A percentile compares a stretch with the other conserved stretches of the same genome.
These are phyloP conservation scores for Chaetoderma sp. DNA, from an alignment of 2,888 invertebrate genomes.

Conservation along the genomic window DNA sequence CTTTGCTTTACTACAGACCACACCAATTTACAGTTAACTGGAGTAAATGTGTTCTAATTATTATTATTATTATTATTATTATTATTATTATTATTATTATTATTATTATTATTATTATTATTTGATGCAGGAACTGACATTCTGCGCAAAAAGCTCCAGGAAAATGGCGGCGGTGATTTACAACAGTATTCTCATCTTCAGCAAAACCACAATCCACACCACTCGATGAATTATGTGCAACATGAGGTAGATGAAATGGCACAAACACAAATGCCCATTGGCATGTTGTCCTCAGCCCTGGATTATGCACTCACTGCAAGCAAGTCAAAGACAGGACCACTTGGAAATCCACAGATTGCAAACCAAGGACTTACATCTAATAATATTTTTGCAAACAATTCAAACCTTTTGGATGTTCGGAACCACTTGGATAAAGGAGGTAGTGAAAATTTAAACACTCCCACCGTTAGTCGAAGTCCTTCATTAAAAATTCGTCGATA, in stretches of 20 bases:
- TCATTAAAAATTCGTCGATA: conserved; percentile 61
- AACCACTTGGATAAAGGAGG: neutral
- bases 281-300: conserved; percentile 27
- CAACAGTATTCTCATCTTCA: conserved; percentile 49
- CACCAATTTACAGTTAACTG: no score
- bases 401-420: neutral
- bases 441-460: neutral
- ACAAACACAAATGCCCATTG: conserved; percentile 5
- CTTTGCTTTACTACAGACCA: no score
- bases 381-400: no score
- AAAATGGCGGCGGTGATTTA: conserved; percentile 47
- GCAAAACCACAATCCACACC: conserved; percentile 59
- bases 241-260: neutral
- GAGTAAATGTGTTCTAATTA: no score
- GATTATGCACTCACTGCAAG: conserved; percentile 28
- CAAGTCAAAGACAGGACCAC: neutral
- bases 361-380: no score
- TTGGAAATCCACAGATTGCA: neutral
- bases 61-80: no score
- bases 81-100: no score
- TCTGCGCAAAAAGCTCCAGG: conserved; percentile 59
- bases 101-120: neutral
- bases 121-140: conserved; percentile 59
- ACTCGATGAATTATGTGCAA: conserved; percentile 4
- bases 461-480: conserved; percentile 52